Evolutionary conservation across 1,140 invertebrate genomes (phyloP).

Genomic region (Drosophila biarmipes): DNA sequence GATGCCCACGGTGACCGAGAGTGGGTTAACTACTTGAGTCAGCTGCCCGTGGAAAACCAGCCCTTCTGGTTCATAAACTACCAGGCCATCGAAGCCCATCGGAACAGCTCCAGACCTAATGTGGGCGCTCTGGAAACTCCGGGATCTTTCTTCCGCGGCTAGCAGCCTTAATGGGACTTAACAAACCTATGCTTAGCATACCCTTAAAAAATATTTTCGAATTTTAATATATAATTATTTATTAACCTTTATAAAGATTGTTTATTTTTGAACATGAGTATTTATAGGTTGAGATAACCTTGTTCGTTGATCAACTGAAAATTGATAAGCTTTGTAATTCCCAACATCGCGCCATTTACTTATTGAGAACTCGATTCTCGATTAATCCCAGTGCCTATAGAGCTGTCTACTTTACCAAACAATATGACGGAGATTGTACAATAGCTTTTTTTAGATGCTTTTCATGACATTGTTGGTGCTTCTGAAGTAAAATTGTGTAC

Average conservation of each 20-base stretch:
- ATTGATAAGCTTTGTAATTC: conserved; percentile 11
- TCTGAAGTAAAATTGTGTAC: too few relatives aligned
- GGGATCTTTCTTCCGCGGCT: conserved; percentile 75
- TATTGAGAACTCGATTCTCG: background rate
- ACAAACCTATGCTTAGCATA: background rate
- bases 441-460: too few relatives aligned
- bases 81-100: conserved; percentile 80
- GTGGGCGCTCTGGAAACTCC: conserved; percentile 58
- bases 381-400: background rate
- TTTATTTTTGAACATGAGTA: background rate
- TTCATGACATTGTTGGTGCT: too few relatives aligned
- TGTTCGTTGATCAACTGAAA: conserved; percentile 6
- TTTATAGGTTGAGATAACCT: conserved; percentile 16
- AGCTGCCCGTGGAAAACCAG: conserved; percentile 84
- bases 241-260: conserved; percentile 17
- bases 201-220: background rate
- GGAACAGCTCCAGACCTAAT: conserved; percentile 63
- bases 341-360: background rate
- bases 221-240: conserved; percentile 29
- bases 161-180: conserved; percentile 17
- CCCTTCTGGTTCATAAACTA: conserved; percentile 86
- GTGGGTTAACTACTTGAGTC: conserved; percentile 83
- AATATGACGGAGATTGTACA: too few relatives aligned
- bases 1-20: conserved; percentile 85
- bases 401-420: too few relatives aligned